Evolutionary conservation across 2,888 invertebrate genomes (phyloP), one percentile per base, ranked within the genome.

Genomic region (Cantharis nigra): DNA sequence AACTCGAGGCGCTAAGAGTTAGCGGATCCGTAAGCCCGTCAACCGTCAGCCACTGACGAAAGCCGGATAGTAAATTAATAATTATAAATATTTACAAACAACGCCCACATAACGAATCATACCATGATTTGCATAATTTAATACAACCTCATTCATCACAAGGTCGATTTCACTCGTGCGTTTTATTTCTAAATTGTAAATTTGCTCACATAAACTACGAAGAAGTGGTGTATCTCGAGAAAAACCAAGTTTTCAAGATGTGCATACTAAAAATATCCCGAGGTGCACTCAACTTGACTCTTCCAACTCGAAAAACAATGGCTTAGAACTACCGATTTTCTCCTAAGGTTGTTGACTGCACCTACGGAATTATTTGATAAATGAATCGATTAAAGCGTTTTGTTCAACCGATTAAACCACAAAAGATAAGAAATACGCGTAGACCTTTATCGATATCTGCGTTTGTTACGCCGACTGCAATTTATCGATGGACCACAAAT

Each of bases 101-200:
- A 20, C 71, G 62, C 14, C 63, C 63, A 16, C 14, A 11, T 63
- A 28, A 28, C 63, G 16, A 69, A 16, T 33, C 30, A 65, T 20
- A 67, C 33, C 72, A 18, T 72, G 72, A 72, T 67, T 72, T 67
- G 30, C 33, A 67, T 23, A 67, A 49, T 49, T 74, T 69, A 63
- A 28, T 28, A 10, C 62, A 69, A 69, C 74, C 74, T 74, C 28
- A 70, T 26, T 33, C 18, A 69, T 62, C 23, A 33, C 70, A 70
- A 75, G 74, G 74, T 70, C 74, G 65, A 70, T 70, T 70, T 75
- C 74, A 75, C 65, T 70, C 74, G 70, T 75, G 74, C 74, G 65
- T 74, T 69, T 49, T 26, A 67, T 49, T 67, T 33, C 33, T 49
- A 49, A 13, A 49, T n/a, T 49, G 49, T 3, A 49, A 49, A 49